Evolutionary conservation across 2,888 invertebrate genomes (phyloP).

Genomic region (Aethes cnicana): DNA sequence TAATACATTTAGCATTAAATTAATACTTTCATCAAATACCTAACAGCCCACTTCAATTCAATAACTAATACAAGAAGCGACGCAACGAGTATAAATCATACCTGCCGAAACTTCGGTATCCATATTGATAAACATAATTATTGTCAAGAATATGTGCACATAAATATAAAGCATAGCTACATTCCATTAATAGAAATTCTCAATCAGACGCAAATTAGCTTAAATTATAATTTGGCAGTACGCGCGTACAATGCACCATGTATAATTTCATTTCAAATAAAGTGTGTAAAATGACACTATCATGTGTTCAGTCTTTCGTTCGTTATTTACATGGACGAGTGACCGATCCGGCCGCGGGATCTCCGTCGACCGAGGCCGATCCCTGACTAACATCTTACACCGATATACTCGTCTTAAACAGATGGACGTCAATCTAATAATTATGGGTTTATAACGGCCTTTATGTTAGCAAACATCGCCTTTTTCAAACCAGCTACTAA

Average conservation of each 20-base stretch:
- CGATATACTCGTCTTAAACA: conserved; percentile 37
- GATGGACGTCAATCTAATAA: conserved; percentile 43
- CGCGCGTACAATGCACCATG: conserved; percentile 26
- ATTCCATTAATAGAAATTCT: conserved; percentile 24
- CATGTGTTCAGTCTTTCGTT: conserved; percentile 71
- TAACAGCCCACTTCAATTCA: conserved; percentile 39
- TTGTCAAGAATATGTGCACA: conserved; percentile 35
- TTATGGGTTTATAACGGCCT: conserved; percentile 17
- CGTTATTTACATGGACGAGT: conserved; percentile 71
- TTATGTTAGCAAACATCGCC: no score
- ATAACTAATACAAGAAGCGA: conserved; percentile 33
- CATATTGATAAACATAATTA: conserved; percentile 32
- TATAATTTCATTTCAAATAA: conserved; percentile 21
- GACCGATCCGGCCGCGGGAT: conserved; percentile 43
- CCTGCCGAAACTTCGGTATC: conserved; percentile 33
- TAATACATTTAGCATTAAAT: conserved; percentile 44
- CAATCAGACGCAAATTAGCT: conserved; percentile 33
- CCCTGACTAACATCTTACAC: conserved; percentile 46
- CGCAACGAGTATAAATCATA: conserved; percentile 50
- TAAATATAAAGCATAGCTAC: conserved; percentile 33
- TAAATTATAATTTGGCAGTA: conserved; percentile 32
- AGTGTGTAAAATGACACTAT: conserved; percentile 43
- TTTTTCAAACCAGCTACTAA: no score
- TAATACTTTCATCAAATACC: conserved; percentile 76
- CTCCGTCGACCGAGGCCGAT: conserved; percentile 51